These are phyloP conservation scores for Blastobasis adustella DNA, from an alignment of 2,888 invertebrate genomes.

Conservation along the genomic window DNA sequence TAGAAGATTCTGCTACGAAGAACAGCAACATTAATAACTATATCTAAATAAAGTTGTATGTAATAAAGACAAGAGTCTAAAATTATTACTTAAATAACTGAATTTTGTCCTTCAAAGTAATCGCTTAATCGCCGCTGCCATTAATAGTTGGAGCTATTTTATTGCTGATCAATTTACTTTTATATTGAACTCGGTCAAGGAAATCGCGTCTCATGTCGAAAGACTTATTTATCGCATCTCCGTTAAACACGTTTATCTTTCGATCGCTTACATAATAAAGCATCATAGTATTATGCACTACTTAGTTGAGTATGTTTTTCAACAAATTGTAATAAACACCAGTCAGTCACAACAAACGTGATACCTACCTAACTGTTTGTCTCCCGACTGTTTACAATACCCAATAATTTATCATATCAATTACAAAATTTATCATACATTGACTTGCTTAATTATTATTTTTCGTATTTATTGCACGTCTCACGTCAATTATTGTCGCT, in stretches of 20 bases:
- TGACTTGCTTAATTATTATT: constrained; percentile 6
- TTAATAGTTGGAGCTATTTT: background rate
- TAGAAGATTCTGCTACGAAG: no score
- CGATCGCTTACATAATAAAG: no score
- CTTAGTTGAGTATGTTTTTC: no score
- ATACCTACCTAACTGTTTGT: background rate
- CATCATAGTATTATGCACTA: no score
- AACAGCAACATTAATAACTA: no score
- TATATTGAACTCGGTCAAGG: constrained; percentile 1
- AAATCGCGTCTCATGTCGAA: background rate
- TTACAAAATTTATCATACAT: constrained; percentile 6
- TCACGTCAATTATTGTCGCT: constrained; percentile 7
- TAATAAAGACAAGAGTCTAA: no score
- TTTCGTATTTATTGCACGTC: constrained; percentile 5
- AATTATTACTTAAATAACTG: no score
- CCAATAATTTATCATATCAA: constrained; percentile 2
- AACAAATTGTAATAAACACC: background rate
- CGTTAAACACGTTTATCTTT: no score
- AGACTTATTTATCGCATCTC: background rate
- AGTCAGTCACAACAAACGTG: background rate
- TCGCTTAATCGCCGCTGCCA: no score
- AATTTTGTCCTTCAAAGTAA: no score
- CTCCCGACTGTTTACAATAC: constrained; percentile 4
- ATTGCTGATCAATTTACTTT: constrained; percentile 1
- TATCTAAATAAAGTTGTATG: no score